These are phyloP conservation scores for Synergus itoensis DNA, from an alignment of 2,888 invertebrate genomes.

Conservation along the genomic window DNA sequence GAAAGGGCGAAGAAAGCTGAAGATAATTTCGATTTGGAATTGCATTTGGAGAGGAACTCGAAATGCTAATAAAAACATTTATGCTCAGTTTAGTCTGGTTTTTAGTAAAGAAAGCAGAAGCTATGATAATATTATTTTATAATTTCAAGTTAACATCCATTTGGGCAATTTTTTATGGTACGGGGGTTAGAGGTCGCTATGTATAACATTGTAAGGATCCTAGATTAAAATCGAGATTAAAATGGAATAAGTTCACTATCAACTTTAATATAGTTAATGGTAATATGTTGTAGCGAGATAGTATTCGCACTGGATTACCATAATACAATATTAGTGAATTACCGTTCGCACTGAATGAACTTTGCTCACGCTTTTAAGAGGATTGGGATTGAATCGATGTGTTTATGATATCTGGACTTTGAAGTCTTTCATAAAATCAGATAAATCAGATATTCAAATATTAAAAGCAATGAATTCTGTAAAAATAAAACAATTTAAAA, in stretches of 20 bases:
- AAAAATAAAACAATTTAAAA: background rate
- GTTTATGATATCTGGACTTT: conserved; percentile 31
- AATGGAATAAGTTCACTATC: conserved; percentile 21
- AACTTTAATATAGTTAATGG: conserved; percentile 27
- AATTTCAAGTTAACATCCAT: too few relatives aligned
- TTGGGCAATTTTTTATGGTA: too few relatives aligned
- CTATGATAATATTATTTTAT: background rate
- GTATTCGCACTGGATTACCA: conserved; percentile 18
- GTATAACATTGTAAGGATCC: background rate
- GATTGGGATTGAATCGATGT: conserved; percentile 21
- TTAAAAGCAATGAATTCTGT: background rate
- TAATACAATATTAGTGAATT: conserved; percentile 28
- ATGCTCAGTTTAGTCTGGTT: background rate
- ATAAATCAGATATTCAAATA: background rate
- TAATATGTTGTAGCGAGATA: conserved; percentile 12
- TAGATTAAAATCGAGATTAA: conserved; percentile 3
- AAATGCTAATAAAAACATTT: background rate
- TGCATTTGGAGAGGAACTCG: background rate
- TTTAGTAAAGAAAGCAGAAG: background rate
- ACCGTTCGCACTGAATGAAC: conserved; percentile 23
- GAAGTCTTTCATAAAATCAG: conserved; percentile 24
- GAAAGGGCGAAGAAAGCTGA: conserved; percentile 19
- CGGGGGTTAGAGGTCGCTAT: background rate
- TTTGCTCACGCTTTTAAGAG: conserved; percentile 21
- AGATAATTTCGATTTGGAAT: background rate